Conservation (phyloP, 2,888 invertebrate species). For the Rhimphoctona megacephalus region DNA sequence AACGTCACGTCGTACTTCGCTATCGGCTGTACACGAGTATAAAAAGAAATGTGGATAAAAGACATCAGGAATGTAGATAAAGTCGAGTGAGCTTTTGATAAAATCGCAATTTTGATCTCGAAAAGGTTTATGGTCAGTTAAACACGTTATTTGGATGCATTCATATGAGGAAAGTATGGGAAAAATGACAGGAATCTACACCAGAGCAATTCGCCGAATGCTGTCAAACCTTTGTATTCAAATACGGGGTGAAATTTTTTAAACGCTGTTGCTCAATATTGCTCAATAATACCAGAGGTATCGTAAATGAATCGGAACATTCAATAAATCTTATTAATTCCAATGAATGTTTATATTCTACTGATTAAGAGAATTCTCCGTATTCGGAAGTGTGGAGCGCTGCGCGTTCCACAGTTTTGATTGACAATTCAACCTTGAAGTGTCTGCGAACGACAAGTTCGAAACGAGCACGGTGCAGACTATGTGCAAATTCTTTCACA, state of each 20-base stretch:
- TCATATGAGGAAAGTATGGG: background rate
- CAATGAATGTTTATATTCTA: too few species aligned
- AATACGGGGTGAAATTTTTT: background rate
- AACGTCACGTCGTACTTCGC: constrained; percentile 4
- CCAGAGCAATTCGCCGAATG: background rate
- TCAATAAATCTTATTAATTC: background rate
- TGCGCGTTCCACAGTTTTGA: too few species aligned
- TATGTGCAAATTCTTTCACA: too few species aligned
- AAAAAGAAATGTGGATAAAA: constrained; percentile 22
- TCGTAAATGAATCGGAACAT: background rate
- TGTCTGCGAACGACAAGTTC: too few species aligned
- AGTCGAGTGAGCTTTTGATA: background rate
- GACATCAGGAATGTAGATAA: constrained; percentile 12
- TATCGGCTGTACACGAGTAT: background rate
- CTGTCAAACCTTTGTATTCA: background rate
- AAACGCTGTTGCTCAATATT: background rate
- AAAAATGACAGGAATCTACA: constrained; percentile 1
- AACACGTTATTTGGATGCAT: constrained; percentile 1
- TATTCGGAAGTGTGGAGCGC: too few species aligned
- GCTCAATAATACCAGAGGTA: background rate
- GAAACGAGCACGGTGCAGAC: too few species aligned
- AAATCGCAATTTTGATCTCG: constrained; percentile 34
- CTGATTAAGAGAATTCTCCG: too few species aligned
- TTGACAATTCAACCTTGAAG: too few species aligned
- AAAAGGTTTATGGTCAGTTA: constrained; percentile 45